Evolutionary conservation across 2,113 vertebrate genomes (phyloP).

Genomic region (Thinocorus orbignyianus): DNA sequence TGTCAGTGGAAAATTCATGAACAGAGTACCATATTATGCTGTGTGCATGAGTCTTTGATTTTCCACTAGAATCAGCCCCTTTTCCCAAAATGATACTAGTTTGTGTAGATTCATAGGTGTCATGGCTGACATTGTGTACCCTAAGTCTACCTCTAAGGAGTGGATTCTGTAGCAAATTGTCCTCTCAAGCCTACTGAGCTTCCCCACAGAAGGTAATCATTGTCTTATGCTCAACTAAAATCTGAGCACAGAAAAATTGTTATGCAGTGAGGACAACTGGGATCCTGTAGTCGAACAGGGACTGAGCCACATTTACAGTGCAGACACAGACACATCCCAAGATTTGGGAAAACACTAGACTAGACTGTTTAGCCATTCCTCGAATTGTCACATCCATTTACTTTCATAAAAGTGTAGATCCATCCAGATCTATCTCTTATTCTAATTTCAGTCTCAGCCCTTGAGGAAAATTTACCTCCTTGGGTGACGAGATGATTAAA

Average conservation of each 20-base stretch:
- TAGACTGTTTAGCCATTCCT: background rate
- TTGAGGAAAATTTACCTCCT: background rate
- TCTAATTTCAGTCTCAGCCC: background rate
- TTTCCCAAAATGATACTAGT: background rate
- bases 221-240: background rate
- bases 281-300: background rate
- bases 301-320: background rate
- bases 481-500: background rate
- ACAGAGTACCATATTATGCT: background rate
- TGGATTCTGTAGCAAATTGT: background rate
- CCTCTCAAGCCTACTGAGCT: background rate
- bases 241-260: background rate
- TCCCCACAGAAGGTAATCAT: background rate
- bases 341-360: background rate
- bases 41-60: background rate
- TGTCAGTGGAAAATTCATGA: background rate
- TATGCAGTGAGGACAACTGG: fast-evolving
- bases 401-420: background rate
- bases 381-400: background rate
- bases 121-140: background rate
- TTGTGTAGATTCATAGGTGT: background rate
- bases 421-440: background rate
- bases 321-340: background rate
- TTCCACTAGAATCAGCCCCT: background rate
- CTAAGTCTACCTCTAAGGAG: background rate